These are phyloP conservation scores for Catostylus mosaicus DNA, from an alignment of 30 jellyfish, hydroid and myxozoan genomes.

Conservation along the genomic window DNA sequence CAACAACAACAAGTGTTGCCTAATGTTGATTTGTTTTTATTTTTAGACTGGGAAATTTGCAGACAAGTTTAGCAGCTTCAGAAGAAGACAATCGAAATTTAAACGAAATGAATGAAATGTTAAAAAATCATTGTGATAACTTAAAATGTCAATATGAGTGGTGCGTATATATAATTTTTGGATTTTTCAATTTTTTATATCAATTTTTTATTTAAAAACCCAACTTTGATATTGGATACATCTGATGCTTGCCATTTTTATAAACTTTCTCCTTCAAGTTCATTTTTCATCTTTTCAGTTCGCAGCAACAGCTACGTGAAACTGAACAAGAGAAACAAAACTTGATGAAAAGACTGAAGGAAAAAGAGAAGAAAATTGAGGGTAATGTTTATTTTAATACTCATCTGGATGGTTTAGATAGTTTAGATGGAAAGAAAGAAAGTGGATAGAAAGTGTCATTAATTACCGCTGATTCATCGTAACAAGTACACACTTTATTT, in stretches of 20 bases:
- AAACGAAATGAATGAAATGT: slow-evolving; percentile 67
- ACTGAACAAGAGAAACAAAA: slow-evolving; percentile 59
- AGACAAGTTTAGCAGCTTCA: slow-evolving; percentile 44
- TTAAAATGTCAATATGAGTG: slow-evolving; percentile 67
- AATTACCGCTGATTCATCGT: too few species aligned
- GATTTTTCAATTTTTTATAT: too few species aligned
- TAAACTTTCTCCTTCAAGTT: background rate
- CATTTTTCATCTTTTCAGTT: slow-evolving; percentile 10
- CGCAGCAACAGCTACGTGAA: slow-evolving; percentile 53
- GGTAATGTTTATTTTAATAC: slow-evolving; percentile 44
- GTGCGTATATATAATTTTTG: slow-evolving; percentile 36
- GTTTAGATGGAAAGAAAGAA: too few species aligned
- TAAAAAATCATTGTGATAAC: slow-evolving; percentile 56
- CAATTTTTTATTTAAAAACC: too few species aligned
- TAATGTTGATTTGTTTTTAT: too few species aligned
- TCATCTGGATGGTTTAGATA: too few species aligned
- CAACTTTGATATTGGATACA: too few species aligned
- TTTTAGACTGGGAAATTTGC: slow-evolving; percentile 50
- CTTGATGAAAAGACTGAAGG: slow-evolving; percentile 17
- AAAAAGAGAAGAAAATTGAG: slow-evolving; percentile 45
- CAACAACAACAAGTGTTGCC: background rate
- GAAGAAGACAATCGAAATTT: slow-evolving; percentile 69
- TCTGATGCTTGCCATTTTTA: too few species aligned
- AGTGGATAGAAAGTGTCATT: too few species aligned
- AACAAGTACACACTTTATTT: background rate